A percentile compares a stretch with the other conserved stretches of the same genome.
These are phyloP conservation scores for Nansenia antarctica DNA, from an alignment of 2,113 vertebrate species.

Conservation along the genomic window DNA sequence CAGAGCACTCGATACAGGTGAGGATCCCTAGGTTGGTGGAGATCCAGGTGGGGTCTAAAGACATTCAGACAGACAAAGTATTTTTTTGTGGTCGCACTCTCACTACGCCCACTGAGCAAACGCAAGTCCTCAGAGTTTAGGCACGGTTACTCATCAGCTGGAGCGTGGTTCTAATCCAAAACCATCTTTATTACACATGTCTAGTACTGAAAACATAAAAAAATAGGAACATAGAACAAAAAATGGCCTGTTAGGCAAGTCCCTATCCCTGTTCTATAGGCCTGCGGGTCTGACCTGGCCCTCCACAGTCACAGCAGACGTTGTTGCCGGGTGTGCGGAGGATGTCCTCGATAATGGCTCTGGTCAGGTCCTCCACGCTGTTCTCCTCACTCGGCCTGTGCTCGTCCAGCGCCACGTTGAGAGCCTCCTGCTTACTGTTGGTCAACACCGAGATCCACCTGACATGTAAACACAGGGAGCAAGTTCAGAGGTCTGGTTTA, in stretches of 20 bases:
- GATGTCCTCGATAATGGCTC: constrained; percentile 67
- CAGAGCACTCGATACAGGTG: constrained; percentile 76
- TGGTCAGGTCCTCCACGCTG: constrained; percentile 67
- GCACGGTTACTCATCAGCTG: too few species aligned
- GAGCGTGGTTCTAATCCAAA: too few species aligned
- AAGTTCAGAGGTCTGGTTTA: not conserved
- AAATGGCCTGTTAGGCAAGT: too few species aligned
- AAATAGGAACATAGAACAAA: too few species aligned
- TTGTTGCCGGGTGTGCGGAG: constrained; percentile 68
- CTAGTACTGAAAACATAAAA: too few species aligned
- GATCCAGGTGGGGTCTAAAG: constrained; percentile 71
- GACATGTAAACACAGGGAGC: constrained; percentile 34
- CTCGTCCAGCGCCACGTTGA: constrained; percentile 70
- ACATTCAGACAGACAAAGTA: not conserved
- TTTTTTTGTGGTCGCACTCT: too few species aligned
- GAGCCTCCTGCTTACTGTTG: constrained; percentile 75
- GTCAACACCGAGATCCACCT: constrained; percentile 77
- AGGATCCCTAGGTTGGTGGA: constrained; percentile 76
- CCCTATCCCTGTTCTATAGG: too few species aligned
- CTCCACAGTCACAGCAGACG: constrained; percentile 71
- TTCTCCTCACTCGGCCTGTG: constrained; percentile 39
- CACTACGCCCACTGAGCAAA: too few species aligned
- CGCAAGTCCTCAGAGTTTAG: too few species aligned
- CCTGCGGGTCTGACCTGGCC: constrained; percentile 57
- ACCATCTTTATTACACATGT: too few species aligned